These are phyloP conservation scores for Conomelus anceps DNA, from an alignment of 2,888 invertebrate species.

Conservation along the genomic window DNA sequence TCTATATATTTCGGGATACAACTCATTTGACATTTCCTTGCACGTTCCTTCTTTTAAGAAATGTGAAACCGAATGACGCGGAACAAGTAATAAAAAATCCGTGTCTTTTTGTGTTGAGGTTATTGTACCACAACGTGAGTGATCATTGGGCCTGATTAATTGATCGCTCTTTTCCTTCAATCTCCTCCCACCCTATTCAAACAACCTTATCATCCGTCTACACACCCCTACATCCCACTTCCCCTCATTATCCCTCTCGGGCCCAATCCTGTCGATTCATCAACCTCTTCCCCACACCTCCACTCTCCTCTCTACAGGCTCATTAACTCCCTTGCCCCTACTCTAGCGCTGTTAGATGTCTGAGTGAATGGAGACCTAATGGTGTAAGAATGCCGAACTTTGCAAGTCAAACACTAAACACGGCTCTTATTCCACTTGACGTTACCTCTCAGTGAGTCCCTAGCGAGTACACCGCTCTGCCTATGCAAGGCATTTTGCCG, in stretches of 20 bases:
- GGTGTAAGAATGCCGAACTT: neutral
- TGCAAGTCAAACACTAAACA: neutral
- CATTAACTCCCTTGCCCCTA: neutral
- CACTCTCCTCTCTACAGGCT: neutral
- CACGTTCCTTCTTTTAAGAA: neutral
- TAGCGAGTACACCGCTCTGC: too few relatives aligned
- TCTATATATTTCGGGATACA: too few relatives aligned
- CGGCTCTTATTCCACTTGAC: neutral
- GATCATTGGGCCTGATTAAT: conserved; percentile 1
- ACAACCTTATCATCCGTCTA: neutral
- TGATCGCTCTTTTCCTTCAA: neutral
- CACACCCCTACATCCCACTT: neutral
- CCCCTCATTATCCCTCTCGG: neutral
- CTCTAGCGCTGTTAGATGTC: neutral
- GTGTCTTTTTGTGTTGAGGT: neutral
- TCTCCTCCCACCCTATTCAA: neutral
- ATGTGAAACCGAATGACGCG: neutral
- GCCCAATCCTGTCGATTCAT: neutral
- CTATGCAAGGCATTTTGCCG: neutral
- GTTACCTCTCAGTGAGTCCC: neutral
- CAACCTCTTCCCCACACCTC: neutral
- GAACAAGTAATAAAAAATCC: neutral
- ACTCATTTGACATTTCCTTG: neutral
- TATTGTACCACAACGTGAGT: neutral
- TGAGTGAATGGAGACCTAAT: neutral